Percentiles rank a stretch among this genome's conserved stretches.
These are phyloP conservation scores for Leucoraja ocellata DNA, from an alignment of 2,797 vertebrate species.

Conservation along the genomic window DNA sequence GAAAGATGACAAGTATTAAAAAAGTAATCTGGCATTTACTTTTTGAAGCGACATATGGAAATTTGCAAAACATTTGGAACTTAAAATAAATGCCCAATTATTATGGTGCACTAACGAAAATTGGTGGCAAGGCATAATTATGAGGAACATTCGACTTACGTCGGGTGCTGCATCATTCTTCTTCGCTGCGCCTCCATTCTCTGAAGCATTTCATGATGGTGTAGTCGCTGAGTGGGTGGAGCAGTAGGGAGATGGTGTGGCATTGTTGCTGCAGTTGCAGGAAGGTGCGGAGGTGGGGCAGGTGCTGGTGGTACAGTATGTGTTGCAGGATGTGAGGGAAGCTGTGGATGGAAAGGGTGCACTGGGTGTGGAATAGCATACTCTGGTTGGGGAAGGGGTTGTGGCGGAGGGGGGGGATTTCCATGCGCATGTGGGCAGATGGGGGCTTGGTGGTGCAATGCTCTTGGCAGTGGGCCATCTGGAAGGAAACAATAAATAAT, in stretches of 20 bases:
- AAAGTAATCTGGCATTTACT: not conserved
- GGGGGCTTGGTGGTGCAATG: constrained; percentile 87
- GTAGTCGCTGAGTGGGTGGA: constrained; percentile 81
- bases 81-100: not conserved
- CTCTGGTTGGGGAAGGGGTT: constrained; percentile 78
- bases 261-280: constrained; percentile 72
- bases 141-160: constrained; percentile 63
- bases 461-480: constrained; percentile 86
- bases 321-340: constrained; percentile 77
- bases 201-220: constrained; percentile 88
- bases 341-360: constrained; percentile 81
- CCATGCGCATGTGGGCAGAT: constrained; percentile 87
- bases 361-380: constrained; percentile 91
- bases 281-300: constrained; percentile 69
- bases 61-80: not conserved
- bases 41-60: not conserved
- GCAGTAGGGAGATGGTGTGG: constrained; percentile 80
- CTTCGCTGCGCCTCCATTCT: constrained; percentile 93
- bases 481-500: constrained; percentile 45
- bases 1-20: not conserved
- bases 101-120: not conserved
- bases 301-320: constrained; percentile 73
- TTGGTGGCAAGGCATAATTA: not conserved
- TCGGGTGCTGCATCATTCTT: constrained; percentile 95
- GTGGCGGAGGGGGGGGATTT: constrained; percentile 80